phyloP scores from a whole-genome alignment of 2,113 vertebrate species.

The Ammodytes marinus region DNA sequence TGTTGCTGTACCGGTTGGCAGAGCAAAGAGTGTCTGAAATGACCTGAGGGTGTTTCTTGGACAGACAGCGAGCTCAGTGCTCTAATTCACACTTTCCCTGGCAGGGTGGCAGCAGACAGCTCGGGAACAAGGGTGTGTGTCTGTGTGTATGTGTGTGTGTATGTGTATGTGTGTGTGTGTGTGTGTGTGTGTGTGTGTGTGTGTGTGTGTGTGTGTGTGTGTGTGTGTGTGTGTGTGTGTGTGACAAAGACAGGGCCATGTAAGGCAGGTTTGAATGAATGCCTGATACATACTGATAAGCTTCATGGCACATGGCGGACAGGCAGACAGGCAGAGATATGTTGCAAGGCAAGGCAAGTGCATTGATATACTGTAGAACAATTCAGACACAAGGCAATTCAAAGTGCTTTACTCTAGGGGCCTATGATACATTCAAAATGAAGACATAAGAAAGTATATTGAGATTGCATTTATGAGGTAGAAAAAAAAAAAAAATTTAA shows the following conservation, averaged over 20 bases:
- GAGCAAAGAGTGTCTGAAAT: slow-evolving; percentile 65
- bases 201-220: no score
- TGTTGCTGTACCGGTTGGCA: slow-evolving; percentile 71
- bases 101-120: slow-evolving; percentile 60
- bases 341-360: background rate
- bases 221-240: no score
- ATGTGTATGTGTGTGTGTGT: no score
- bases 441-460: no score
- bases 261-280: slow-evolving; percentile 28
- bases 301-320: slow-evolving; percentile 34
- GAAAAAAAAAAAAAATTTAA: no score
- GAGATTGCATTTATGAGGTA: no score
- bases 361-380: no score
- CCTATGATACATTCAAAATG: no score
- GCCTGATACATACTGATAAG: slow-evolving; percentile 35
- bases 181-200: background rate
- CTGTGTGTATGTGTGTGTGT: no score
- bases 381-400: no score
- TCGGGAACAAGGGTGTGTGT: slow-evolving; percentile 13
- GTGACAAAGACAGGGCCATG: slow-evolving; percentile 34
- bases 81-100: slow-evolving; percentile 74
- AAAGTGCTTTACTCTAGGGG: no score
- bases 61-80: slow-evolving; percentile 63
- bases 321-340: slow-evolving; percentile 18
- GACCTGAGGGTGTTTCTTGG: slow-evolving; percentile 70